These are phyloP conservation scores for Bathynomus jamesi DNA, from an alignment of 1,140 invertebrate genomes.

Conservation along the genomic window DNA sequence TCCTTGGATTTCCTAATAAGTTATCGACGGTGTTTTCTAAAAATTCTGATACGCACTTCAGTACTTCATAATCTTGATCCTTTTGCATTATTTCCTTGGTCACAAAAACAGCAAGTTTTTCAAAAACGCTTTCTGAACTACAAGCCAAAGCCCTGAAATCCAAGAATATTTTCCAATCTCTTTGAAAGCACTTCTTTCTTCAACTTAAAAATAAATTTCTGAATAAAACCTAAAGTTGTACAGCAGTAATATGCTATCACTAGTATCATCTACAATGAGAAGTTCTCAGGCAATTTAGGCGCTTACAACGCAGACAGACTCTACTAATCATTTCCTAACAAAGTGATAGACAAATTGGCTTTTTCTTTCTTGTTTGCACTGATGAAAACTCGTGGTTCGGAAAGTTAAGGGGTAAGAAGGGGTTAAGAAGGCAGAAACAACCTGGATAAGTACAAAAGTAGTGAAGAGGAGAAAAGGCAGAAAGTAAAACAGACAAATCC, in stretches of 20 bases:
- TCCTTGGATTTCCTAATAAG: conserved; percentile 25
- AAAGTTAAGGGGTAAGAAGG: no score
- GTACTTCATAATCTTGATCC: conserved; percentile 31
- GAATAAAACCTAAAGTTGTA: background rate
- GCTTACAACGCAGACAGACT: no score
- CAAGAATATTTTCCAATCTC: background rate
- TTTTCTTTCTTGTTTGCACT: no score
- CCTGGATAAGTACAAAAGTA: no score
- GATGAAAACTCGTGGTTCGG: no score
- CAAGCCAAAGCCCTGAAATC: conserved; percentile 35
- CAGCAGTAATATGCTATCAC: background rate
- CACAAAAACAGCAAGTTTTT: conserved; percentile 31
- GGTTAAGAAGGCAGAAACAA: no score
- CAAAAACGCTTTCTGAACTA: conserved; percentile 33
- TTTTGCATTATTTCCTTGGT: conserved; percentile 35
- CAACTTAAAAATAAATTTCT: background rate
- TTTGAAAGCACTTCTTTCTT: background rate
- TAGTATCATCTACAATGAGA: background rate
- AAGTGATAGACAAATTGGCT: no score
- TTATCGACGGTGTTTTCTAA: conserved; percentile 35
- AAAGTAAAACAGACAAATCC: no score
- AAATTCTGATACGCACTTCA: conserved; percentile 36
- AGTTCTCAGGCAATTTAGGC: background rate
- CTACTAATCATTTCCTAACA: no score
- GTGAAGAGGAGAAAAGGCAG: no score